Evolutionary conservation across 2,113 vertebrate genomes (phyloP), one percentile per base, ranked within the genome.

Genomic region (Taxidea taxus): DNA sequence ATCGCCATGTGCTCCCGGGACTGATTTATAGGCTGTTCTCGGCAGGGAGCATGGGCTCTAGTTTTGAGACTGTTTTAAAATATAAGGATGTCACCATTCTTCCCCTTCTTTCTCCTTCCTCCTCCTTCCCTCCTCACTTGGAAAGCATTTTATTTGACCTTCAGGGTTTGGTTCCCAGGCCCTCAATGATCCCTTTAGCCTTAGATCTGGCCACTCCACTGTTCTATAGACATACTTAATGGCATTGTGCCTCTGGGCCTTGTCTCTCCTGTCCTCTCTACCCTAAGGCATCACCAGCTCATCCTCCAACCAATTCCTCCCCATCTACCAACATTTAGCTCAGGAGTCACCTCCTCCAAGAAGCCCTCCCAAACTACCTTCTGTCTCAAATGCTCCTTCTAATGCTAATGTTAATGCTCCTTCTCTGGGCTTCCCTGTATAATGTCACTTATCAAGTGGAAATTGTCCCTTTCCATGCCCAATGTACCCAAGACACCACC

Each of bases 1-100:
- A 68, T 23, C 16, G 47, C 31, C 34, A 31, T 7, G 54, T 34
- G 42, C 15, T 12, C 74, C 42, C 39, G 15, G 93, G 96, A 82
- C 93, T n/a, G 77, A 0, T 21, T 42, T 70, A 2, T 47, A 58
- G 70, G 72, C 3, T 14, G 83, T 88, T 87, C 77, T 37, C 58
- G 0, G 83, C 62, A 1, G 51, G 47, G 39, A 72, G 83, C 82
- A 47, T 11, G 51, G 72, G 44, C 78, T 85, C 20, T 3, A 68
- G n/a, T 77, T 47, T 94, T 31, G 44, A 29, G 2, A 31, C n/a
- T 64, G 27, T 34, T 68, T 95, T 96, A 34, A 29, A 58, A 44
- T 6, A 31, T 16, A 34, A 49, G 11, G 29, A 58, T 21, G 5
- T 31, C 0, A 9, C 31, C 78, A 15, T 31, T 78, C n/a, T 34